Conservation (phyloP, 2,113 vertebrate species). For the Aplodontia rufa region DNA sequence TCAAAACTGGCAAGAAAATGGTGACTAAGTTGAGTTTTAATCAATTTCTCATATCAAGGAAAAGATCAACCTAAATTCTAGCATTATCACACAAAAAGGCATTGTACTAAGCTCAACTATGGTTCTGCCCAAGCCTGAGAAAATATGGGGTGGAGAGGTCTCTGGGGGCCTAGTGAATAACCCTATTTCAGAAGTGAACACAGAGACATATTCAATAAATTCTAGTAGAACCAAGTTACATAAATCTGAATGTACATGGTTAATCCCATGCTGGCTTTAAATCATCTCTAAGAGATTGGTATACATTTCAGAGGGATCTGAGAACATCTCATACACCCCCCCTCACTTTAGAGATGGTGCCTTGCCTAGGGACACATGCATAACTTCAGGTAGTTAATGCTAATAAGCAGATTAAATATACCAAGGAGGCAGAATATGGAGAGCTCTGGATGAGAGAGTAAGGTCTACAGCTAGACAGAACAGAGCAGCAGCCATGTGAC, state of each 20-base stretch:
- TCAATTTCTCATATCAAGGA: background rate
- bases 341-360: background rate
- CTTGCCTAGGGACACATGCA: background rate
- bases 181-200: background rate
- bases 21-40: background rate
- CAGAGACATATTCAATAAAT: background rate
- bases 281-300: background rate
- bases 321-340: background rate
- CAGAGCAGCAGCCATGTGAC: background rate
- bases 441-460: background rate
- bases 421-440: background rate
- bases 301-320: background rate
- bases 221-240: slow-evolving; percentile 10
- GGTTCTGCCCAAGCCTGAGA: background rate
- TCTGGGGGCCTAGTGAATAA: background rate
- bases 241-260: background rate
- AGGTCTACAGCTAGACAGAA: background rate
- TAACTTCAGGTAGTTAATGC: background rate
- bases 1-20: background rate
- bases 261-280: background rate
- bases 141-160: background rate
- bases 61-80: background rate
- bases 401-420: background rate
- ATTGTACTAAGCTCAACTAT: background rate
- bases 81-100: background rate